Conservation (phyloP, 2,797 vertebrate genomes). For the Centropyge bicolor region DNA sequence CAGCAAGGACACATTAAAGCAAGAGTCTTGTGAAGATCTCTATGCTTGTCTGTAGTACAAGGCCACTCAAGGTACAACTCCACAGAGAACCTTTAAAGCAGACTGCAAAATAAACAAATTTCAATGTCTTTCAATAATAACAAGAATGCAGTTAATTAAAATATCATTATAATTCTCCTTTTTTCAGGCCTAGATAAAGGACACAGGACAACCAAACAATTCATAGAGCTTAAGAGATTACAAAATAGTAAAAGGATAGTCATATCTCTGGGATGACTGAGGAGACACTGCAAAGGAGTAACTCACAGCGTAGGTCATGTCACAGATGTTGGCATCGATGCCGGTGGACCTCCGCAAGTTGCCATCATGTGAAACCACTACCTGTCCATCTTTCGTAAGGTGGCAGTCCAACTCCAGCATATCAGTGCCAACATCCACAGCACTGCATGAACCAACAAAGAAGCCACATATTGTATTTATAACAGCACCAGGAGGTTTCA, state of each 20-base stretch:
- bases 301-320: slow-evolving; percentile 93
- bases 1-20: background rate
- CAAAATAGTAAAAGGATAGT: background rate
- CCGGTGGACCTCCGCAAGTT: slow-evolving; percentile 93
- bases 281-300: background rate
- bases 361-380: slow-evolving; percentile 95
- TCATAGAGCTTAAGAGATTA: background rate
- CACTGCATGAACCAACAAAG: slow-evolving; percentile 82
- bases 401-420: slow-evolving; percentile 99
- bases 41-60: background rate
- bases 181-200: background rate
- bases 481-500: background rate
- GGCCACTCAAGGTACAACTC: background rate
- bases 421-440: slow-evolving; percentile 94
- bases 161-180: background rate
- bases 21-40: background rate
- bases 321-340: slow-evolving; percentile 87
- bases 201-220: background rate
- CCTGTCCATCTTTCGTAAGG: slow-evolving; percentile 95
- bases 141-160: background rate
- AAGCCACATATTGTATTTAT: slow-evolving; percentile 4
- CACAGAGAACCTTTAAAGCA: background rate
- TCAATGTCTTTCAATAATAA: background rate
- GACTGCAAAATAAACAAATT: background rate
- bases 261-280: background rate